These are phyloP conservation scores for Trypoxylus dichotomus DNA, from an alignment of 1,140 invertebrate genomes.

Conservation along the genomic window DNA sequence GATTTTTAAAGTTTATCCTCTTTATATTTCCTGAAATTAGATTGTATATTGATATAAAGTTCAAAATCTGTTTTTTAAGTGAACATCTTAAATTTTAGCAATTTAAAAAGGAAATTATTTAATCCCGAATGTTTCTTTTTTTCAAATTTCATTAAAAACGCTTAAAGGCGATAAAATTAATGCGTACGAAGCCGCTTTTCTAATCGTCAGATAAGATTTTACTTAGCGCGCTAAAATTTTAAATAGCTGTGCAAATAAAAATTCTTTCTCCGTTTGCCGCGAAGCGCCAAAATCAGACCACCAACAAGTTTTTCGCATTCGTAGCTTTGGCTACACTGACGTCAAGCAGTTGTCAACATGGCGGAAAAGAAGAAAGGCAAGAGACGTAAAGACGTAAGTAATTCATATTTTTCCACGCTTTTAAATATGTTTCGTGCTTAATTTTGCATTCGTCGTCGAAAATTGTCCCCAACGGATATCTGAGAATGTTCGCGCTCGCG, in stretches of 20 bases:
- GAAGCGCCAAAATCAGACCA: neutral
- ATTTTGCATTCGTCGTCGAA: neutral
- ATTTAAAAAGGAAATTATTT: too few relatives aligned
- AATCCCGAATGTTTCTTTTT: too few relatives aligned
- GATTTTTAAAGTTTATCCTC: too few relatives aligned
- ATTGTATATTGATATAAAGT: too few relatives aligned
- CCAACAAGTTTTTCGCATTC: neutral
- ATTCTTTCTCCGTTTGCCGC: neutral
- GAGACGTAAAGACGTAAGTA: constrained; percentile 73
- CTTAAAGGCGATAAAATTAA: too few relatives aligned
- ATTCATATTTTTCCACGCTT: neutral
- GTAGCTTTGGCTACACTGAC: constrained; percentile 39
- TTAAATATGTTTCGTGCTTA: neutral
- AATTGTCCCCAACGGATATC: neutral
- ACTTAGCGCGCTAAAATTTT: neutral
- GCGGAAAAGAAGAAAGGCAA: constrained; percentile 74
- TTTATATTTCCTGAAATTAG: too few relatives aligned
- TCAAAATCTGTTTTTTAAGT: too few relatives aligned
- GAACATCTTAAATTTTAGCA: too few relatives aligned
- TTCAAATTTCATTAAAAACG: too few relatives aligned
- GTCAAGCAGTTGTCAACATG: constrained; percentile 62
- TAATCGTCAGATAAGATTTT: too few relatives aligned
- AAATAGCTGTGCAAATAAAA: neutral
- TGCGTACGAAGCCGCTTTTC: too few relatives aligned
- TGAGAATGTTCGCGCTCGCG: neutral